Evolutionary conservation across 2,888 invertebrate species (phyloP).

Genomic region (Dryobota labecula): DNA sequence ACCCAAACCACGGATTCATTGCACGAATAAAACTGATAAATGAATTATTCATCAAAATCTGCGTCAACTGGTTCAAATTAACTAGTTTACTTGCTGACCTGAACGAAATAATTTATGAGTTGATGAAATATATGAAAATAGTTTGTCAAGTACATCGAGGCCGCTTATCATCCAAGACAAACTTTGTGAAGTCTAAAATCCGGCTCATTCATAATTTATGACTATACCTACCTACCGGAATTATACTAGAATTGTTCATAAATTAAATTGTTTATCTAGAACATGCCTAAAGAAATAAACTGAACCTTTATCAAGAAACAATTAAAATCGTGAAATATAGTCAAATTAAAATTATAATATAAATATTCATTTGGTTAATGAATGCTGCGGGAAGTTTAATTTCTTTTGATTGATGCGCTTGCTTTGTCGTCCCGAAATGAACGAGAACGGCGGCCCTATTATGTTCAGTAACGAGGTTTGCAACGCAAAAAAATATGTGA

Average conservation of each 20-base stretch:
- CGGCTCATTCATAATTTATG: conserved; percentile 55
- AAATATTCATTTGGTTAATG: conserved; percentile 50
- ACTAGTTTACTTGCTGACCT: conserved; percentile 55
- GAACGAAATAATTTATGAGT: conserved; percentile 60
- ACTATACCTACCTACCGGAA: conserved; percentile 15
- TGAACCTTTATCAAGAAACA: conserved; percentile 47
- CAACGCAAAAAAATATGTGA: conserved; percentile 63
- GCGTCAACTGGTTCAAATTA: conserved; percentile 52
- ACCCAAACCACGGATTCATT: conserved; percentile 40
- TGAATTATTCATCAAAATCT: conserved; percentile 54
- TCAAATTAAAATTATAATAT: conserved; percentile 52
- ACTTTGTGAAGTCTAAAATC: conserved; percentile 53
- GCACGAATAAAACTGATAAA: conserved; percentile 44
- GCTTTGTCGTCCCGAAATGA: conserved; percentile 42
- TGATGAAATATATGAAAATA: conserved; percentile 52
- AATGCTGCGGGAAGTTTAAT: conserved; percentile 50
- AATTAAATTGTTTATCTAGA: conserved; percentile 51
- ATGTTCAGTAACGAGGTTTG: conserved; percentile 52
- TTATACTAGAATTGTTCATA: conserved; percentile 27
- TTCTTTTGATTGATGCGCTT: conserved; percentile 54
- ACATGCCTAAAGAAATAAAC: conserved; percentile 24
- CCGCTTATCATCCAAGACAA: conserved; percentile 42
- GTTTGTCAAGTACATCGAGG: conserved; percentile 39
- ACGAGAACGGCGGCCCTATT: conserved; percentile 26
- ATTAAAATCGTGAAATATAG: conserved; percentile 42